A percentile compares a stretch with the other conserved stretches of the same genome.
Evolutionary conservation across 2,113 vertebrate genomes (phyloP).

Genomic region (Uria aalge): DNA sequence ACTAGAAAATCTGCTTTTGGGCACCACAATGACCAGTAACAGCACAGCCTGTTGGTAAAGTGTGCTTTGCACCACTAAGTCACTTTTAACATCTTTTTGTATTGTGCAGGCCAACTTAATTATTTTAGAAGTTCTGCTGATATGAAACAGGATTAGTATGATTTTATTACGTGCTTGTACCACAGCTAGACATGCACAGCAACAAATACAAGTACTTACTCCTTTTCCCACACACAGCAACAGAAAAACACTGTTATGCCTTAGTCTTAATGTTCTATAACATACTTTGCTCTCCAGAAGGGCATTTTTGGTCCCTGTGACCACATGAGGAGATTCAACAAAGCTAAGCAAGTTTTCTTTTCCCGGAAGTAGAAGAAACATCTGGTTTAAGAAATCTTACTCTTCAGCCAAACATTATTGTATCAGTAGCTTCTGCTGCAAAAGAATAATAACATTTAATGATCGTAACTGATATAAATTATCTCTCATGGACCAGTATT

Average conservation of each 20-base stretch:
- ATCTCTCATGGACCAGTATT: neutral
- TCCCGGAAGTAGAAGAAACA: neutral
- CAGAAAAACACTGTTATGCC: neutral
- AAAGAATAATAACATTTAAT: neutral
- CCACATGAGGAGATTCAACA: neutral
- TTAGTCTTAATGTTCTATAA: neutral
- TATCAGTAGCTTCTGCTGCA: neutral
- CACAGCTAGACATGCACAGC: neutral
- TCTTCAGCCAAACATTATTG: neutral
- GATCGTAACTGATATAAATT: neutral
- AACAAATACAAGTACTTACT: neutral
- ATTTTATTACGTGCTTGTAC: neutral
- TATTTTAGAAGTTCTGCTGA: neutral
- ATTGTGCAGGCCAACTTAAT: neutral
- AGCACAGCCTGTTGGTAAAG: neutral
- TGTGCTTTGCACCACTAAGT: neutral
- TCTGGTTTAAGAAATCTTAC: neutral
- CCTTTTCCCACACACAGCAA: neutral
- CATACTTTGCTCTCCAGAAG: neutral
- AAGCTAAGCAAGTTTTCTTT: neutral
- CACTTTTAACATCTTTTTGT: neutral
- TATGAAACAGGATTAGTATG: neutral
- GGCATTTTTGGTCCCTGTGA: rapidly evolving
- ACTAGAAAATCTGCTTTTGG: neutral
- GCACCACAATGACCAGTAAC: neutral